Evolutionary conservation across 2,888 invertebrate genomes (phyloP).

Genomic region (Acronicta psi): DNA sequence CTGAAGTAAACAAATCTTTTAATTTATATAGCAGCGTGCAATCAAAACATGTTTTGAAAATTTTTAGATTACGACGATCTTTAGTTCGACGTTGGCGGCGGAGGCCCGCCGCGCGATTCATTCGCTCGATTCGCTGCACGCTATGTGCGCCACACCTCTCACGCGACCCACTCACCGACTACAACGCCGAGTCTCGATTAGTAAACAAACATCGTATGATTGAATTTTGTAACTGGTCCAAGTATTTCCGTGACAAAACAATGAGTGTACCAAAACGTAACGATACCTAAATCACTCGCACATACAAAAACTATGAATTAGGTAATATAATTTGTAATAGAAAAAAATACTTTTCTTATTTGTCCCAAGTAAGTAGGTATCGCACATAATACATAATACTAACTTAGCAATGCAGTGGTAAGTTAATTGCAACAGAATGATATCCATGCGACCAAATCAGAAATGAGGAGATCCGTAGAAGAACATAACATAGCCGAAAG

Average conservation of each 20-base stretch:
- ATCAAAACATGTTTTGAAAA: slow-evolving; percentile 75
- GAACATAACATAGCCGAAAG: no score
- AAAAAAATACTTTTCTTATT: no score
- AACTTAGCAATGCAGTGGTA: no score
- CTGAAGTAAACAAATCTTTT: slow-evolving; percentile 16
- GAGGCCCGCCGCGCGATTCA: neutral
- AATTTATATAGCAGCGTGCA: slow-evolving; percentile 64
- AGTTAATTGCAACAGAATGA: no score
- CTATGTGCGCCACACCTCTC: slow-evolving; percentile 64
- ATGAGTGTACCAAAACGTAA: slow-evolving; percentile 7
- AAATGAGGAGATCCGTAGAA: no score
- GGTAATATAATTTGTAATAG: no score
- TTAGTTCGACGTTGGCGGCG: slow-evolving; percentile 39
- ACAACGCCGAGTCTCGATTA: slow-evolving; percentile 42
- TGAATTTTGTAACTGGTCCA: slow-evolving; percentile 69
- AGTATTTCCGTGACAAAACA: slow-evolving; percentile 52
- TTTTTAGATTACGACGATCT: slow-evolving; percentile 14
- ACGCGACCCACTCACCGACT: slow-evolving; percentile 63
- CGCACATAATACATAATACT: no score
- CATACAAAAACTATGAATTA: no score
- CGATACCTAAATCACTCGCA: no score
- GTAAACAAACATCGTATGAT: slow-evolving; percentile 83
- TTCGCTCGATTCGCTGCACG: neutral
- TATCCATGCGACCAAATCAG: no score
- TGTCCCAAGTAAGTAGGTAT: no score